These are phyloP conservation scores for Megathymus violae DNA, from an alignment of 1,140 invertebrate species.

Conservation along the genomic window DNA sequence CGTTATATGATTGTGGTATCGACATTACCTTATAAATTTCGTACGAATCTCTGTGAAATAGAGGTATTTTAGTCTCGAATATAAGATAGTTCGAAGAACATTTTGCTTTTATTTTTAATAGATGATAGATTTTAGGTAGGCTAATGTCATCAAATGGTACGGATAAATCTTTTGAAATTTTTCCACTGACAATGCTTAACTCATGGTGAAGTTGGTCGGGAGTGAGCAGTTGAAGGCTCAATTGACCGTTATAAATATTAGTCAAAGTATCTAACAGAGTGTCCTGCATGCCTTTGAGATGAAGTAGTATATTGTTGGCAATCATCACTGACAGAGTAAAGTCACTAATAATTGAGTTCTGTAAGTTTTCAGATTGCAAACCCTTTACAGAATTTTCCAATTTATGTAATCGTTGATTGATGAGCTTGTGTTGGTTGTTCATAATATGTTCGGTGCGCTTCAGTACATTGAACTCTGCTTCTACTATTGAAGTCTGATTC, in stretches of 20 bases:
- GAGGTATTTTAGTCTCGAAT: constrained; percentile 30
- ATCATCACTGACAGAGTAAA: constrained; percentile 19
- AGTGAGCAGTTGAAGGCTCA: constrained; percentile 22
- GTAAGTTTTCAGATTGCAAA: neutral
- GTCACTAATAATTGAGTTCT: constrained; percentile 1
- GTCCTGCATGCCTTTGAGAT: constrained; percentile 24
- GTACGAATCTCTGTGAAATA: constrained; percentile 25
- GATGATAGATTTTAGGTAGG: constrained; percentile 30
- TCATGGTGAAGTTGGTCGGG: constrained; percentile 28
- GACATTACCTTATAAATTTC: constrained; percentile 25
- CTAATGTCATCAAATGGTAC: constrained; percentile 22
- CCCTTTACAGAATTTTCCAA: constrained; percentile 6
- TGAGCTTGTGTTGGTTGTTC: constrained; percentile 18
- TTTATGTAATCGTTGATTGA: constrained; percentile 10
- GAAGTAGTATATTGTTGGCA: constrained; percentile 20
- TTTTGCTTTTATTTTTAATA: constrained; percentile 26
- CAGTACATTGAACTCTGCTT: constrained; percentile 17
- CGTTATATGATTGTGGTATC: constrained; percentile 11
- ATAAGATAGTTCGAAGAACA: constrained; percentile 17
- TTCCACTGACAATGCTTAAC: constrained; percentile 20
- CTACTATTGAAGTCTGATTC: neutral
- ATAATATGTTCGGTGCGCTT: constrained; percentile 7
- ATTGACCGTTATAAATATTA: constrained; percentile 29
- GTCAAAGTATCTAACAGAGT: constrained; percentile 27
- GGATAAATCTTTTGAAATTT: constrained; percentile 26